phyloP scores from a whole-genome alignment of 2,113 vertebrate species.

The Urocitellus parryii region DNA sequence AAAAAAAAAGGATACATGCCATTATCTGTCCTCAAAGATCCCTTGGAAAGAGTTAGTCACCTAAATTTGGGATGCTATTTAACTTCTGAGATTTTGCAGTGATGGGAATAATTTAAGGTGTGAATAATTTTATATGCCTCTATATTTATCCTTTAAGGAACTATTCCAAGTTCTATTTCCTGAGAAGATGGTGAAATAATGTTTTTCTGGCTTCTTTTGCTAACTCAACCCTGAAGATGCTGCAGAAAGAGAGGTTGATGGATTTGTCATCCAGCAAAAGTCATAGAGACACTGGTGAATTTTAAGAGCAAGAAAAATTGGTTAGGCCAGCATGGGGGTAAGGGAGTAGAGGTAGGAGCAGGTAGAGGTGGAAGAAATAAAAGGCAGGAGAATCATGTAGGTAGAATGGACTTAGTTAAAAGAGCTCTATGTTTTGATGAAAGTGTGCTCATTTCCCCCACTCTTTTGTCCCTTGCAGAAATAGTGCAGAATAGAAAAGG shows the following conservation, averaged over 20 bases:
- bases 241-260: constrained; percentile 4
- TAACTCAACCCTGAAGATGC: background rate
- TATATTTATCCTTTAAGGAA: background rate
- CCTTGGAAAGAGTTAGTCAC: background rate
- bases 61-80: background rate
- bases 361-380: background rate
- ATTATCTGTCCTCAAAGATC: background rate
- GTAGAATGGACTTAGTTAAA: background rate
- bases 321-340: background rate
- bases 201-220: background rate
- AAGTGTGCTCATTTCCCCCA: background rate
- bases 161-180: background rate
- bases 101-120: background rate
- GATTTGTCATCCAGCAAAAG: background rate
- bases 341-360: too few relatives aligned
- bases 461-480: background rate
- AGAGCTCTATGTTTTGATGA: background rate
- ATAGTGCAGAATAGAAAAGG: background rate
- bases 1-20: background rate
- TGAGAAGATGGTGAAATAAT: constrained; percentile 27
- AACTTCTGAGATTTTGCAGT: background rate
- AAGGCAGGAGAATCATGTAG: background rate
- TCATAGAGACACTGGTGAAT: background rate
- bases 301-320: background rate
- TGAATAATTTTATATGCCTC: constrained; percentile 20